Evolutionary conservation across 2,888 invertebrate genomes (phyloP).

Genomic region (Julus scandinavius): DNA sequence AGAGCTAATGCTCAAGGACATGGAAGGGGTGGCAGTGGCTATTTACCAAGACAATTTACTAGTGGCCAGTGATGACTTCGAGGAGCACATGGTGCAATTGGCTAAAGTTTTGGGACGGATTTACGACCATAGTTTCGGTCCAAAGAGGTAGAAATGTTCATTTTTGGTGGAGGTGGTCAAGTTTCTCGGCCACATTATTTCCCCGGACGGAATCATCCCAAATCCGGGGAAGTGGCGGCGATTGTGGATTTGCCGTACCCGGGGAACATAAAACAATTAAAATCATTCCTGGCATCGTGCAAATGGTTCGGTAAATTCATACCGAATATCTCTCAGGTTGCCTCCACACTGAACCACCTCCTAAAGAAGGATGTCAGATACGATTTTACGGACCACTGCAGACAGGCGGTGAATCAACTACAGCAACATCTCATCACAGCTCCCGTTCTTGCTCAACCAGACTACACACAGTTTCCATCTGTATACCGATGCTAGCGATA

Average conservation of each 20-base stretch:
- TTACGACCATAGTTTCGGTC: neutral
- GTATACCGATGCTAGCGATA: neutral
- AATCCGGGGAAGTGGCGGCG: neutral
- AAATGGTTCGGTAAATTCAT: neutral
- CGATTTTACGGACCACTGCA: neutral
- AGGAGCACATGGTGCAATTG: too few species aligned
- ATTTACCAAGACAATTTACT: neutral
- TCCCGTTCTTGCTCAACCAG: neutral
- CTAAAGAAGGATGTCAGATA: neutral
- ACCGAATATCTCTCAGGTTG: neutral
- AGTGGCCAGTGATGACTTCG: too few species aligned
- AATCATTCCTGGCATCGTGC: neutral
- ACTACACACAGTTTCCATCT: neutral
- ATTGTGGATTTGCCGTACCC: neutral
- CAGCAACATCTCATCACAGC: neutral
- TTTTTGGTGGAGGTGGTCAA: neutral
- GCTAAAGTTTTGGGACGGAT: neutral
- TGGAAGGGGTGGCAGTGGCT: fast-evolving
- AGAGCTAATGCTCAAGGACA: neutral
- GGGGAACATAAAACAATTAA: neutral
- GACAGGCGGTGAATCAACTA: fast-evolving
- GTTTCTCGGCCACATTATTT: neutral
- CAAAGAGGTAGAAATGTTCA: neutral
- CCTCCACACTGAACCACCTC: neutral
- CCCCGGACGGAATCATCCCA: neutral